Conservation (phyloP, 2,113 vertebrate genomes). For the Lepus americanus region DNA sequence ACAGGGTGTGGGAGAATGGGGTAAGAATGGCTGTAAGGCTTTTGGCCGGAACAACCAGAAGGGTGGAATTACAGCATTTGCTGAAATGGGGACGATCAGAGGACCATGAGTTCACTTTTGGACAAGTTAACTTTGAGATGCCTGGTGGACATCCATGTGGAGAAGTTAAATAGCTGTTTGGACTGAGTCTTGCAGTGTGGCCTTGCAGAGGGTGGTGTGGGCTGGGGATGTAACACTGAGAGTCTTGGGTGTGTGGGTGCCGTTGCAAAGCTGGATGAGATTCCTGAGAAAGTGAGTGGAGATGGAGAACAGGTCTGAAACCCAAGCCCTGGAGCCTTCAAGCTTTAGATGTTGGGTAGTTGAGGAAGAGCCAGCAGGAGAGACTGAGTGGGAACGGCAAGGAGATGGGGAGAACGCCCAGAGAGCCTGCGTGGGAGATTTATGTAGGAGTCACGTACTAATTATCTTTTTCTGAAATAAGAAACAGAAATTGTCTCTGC, state of each 20-base stretch:
- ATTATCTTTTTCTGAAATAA: neutral
- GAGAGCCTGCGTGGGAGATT: neutral
- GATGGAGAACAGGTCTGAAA: neutral
- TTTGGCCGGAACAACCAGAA: neutral
- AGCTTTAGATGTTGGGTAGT: neutral
- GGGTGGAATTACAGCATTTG: neutral
- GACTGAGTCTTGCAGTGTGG: neutral
- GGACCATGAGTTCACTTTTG: neutral
- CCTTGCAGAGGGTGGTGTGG: neutral
- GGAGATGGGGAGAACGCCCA: neutral
- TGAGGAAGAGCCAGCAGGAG: neutral
- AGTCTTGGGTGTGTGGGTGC: neutral
- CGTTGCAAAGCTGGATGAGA: neutral
- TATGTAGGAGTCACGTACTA: neutral
- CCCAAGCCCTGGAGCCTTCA: neutral
- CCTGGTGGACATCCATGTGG: neutral
- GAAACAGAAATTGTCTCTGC: constrained; percentile 39
- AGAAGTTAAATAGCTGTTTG: constrained; percentile 12
- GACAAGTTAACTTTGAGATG: neutral
- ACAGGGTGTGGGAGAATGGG: neutral
- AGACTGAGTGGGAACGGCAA: neutral
- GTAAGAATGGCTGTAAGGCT: neutral
- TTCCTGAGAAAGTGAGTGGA: neutral
- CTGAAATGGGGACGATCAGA: neutral
- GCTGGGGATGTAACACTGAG: neutral